These are phyloP conservation scores for Meriones unguiculatus DNA, from an alignment of 2,113 vertebrate species.

Conservation along the genomic window DNA sequence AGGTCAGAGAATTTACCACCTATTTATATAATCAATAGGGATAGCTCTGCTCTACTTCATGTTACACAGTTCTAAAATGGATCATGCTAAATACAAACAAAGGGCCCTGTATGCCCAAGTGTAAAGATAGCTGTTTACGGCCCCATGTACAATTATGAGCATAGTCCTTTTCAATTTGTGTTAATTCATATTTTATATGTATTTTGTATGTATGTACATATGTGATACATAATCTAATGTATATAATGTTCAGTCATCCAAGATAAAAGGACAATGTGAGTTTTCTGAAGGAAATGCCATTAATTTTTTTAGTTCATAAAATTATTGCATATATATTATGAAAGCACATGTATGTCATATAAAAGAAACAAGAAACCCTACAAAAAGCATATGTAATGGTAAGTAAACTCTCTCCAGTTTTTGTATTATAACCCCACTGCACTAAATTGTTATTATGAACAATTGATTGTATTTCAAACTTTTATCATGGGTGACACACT, in stretches of 20 bases:
- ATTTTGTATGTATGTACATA: neutral
- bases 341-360: neutral
- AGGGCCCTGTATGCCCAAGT: neutral
- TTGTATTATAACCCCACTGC: neutral
- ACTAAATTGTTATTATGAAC: neutral
- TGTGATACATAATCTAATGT: neutral
- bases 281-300: neutral
- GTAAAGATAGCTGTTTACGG: conserved; percentile 16
- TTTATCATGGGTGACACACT: neutral
- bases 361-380: neutral
- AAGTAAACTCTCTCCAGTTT: neutral
- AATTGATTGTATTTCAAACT: neutral
- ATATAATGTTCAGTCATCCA: neutral
- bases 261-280: neutral
- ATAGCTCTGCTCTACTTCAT: neutral
- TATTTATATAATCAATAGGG: neutral
- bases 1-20: neutral
- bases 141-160: neutral
- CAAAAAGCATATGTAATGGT: conserved; percentile 11
- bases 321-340: conserved; percentile 34
- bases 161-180: neutral
- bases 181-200: conserved; percentile 24
- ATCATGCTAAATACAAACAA: conserved; percentile 37
- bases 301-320: conserved; percentile 19
- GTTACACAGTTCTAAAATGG: neutral